These are phyloP conservation scores for Chrosomus eos DNA, from an alignment of 2,797 vertebrate species.

Conservation along the genomic window DNA sequence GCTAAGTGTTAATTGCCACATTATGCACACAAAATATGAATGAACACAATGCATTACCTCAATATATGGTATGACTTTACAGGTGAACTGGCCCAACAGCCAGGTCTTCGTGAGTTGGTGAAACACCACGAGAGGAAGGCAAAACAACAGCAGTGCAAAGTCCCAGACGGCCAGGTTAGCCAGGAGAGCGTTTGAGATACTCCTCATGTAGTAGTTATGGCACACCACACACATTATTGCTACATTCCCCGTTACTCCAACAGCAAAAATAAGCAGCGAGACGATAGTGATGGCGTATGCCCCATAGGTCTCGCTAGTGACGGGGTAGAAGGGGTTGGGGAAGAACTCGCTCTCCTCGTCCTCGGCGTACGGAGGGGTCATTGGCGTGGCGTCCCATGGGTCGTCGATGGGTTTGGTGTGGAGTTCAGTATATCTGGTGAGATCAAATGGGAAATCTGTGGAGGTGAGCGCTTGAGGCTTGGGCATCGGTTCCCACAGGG, in stretches of 20 bases:
- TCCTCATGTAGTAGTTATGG: slow-evolving; percentile 99
- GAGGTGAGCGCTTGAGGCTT: slow-evolving; percentile 78
- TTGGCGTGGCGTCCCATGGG: slow-evolving; percentile 80
- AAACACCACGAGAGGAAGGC: slow-evolving; percentile 94
- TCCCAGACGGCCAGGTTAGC: slow-evolving; percentile 98
- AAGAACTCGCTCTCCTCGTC: slow-evolving; percentile 79
- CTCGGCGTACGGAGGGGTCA: slow-evolving; percentile 78
- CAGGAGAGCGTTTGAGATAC: slow-evolving; percentile 96
- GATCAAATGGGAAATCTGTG: slow-evolving; percentile 77
- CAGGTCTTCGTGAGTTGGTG: slow-evolving; percentile 96
- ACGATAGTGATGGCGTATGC: slow-evolving; percentile 93
- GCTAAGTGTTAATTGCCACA: background rate
- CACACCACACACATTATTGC: slow-evolving; percentile 98
- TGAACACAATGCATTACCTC: slow-evolving; percentile 83
- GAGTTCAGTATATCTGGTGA: slow-evolving; percentile 73
- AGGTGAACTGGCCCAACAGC: slow-evolving; percentile 95
- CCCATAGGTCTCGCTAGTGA: slow-evolving; percentile 91
- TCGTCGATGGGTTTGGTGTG: slow-evolving; percentile 78
- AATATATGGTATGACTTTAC: slow-evolving; percentile 94
- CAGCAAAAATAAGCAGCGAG: slow-evolving; percentile 91
- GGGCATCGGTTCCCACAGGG: slow-evolving; percentile 75
- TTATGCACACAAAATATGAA: background rate
- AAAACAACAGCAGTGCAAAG: slow-evolving; percentile 93
- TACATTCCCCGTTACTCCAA: slow-evolving; percentile 92
- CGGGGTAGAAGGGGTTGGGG: slow-evolving; percentile 94